Evolutionary conservation across 2,113 vertebrate genomes (phyloP).

Genomic region (Lipotes vexillifer): DNA sequence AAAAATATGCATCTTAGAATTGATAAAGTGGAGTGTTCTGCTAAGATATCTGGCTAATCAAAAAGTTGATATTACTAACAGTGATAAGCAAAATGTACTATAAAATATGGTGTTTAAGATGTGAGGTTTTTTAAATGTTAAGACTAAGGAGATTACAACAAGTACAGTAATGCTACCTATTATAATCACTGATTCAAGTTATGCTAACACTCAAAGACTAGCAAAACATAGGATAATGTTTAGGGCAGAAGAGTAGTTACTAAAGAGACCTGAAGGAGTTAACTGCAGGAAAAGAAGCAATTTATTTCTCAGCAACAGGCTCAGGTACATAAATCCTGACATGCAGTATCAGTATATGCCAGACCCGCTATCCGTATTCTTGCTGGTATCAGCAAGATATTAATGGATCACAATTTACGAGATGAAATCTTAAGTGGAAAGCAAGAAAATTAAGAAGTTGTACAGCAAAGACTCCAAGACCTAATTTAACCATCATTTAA

Average conservation of each 20-base stretch:
- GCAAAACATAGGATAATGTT: not conserved
- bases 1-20: not conserved
- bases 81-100: not conserved
- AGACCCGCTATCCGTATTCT: not conserved
- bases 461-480: not conserved
- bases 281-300: constrained; percentile 6
- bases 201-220: not conserved
- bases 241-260: not conserved
- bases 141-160: not conserved
- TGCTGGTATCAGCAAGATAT: constrained; percentile 39
- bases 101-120: not conserved
- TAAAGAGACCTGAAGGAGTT: constrained; percentile 17
- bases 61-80: not conserved
- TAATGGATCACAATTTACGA: constrained; percentile 43
- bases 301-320: constrained; percentile 13
- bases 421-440: constrained; percentile 48
- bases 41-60: not conserved
- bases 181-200: not conserved
- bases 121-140: not conserved
- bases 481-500: constrained; percentile 21
- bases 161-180: not conserved
- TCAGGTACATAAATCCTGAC: not conserved
- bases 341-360: not conserved
- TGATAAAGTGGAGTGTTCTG: not conserved
- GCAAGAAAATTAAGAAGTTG: constrained; percentile 40